Evolutionary conservation across 2,797 vertebrate species (phyloP), one percentile per base, ranked within the genome.

Genomic region (Ctenopoma kingsleyae): DNA sequence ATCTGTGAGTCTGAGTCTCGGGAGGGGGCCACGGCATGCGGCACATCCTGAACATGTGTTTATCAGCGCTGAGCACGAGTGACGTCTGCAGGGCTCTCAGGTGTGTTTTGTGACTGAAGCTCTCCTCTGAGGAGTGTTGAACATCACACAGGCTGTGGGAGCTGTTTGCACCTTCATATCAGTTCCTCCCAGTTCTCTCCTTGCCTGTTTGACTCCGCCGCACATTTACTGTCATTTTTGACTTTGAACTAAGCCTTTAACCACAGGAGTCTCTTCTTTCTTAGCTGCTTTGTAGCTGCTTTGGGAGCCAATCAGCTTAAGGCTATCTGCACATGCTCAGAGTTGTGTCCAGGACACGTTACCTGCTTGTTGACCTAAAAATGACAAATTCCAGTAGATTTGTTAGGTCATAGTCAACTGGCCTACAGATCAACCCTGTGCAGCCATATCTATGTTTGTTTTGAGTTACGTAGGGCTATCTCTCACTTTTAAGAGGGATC

Each of bases 401-500:
- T 15, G 9, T 13, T 27, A 40, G 13, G 0, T 23, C 67, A 63
- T 53, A 57, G 54, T 46, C 12, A 16, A 12, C 49, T 30, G 51
- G 55, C 32, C 58, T 48, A 46, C 36, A 51, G 38, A 53, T 64
- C 47, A n/a, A 9, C 16, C n/a, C 25, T 46, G 2, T 53, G 49
- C 8, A 22, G 55, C 32, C 65, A 48, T 35, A 20, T 52, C 46
- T 64, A 46, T 17, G 22, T 63, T 71, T 65, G 47, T 56, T 67
- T 71, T 59, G 56, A 53, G 54, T 80, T 80, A 77, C 72, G 59
- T 72, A 41, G 78, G 20, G 22, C 62, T 78, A 87, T 90, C 59
- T 78, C 86, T 90, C 66, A 68, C 71, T 84, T 84, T 75, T 81
- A 88, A 91, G 78, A 67, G 52, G 72, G 84, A 82, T 92, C 77